Percentiles rank a stretch among this genome's conserved stretches.
phyloP scores from a whole-genome alignment of 2,888 invertebrate species.

The Lasioglossum lativentre region DNA sequence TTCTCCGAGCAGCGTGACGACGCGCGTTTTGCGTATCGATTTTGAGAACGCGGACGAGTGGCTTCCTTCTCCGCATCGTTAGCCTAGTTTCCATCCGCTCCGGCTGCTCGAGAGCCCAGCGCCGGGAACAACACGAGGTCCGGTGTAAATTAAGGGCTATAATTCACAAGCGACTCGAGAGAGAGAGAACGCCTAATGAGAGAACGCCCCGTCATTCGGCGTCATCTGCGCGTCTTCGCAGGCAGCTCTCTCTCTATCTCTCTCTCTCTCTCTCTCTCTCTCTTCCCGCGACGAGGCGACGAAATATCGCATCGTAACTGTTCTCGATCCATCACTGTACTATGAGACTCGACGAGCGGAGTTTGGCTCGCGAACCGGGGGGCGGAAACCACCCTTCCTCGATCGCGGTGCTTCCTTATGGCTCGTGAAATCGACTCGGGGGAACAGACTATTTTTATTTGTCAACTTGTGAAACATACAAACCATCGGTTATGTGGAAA shows the following conservation, averaged over 20 bases:
- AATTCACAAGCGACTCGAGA: conserved; percentile 70
- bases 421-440: background rate
- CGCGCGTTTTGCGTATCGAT: conserved; percentile 63
- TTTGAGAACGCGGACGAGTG: conserved; percentile 48
- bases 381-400: background rate
- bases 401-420: background rate
- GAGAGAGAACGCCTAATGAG: conserved; percentile 62
- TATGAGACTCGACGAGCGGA: conserved; percentile 33
- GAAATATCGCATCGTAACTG: conserved; percentile 69
- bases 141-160: conserved; percentile 72
- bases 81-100: conserved; percentile 62
- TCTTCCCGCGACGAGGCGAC: conserved; percentile 27
- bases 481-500: background rate
- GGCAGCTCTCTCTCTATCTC: conserved; percentile 37
- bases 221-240: conserved; percentile 74
- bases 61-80: conserved; percentile 61
- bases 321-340: conserved; percentile 62
- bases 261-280: background rate
- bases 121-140: conserved; percentile 54
- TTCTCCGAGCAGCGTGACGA: conserved; percentile 34
- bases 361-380: conserved; percentile 23
- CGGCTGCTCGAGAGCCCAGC: conserved; percentile 37
- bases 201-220: conserved; percentile 73
- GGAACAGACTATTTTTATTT: background rate
- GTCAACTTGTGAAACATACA: background rate